A percentile compares a stretch with the other conserved stretches of the same genome.
Evolutionary conservation across 2,888 invertebrate species (phyloP).

Genomic region (Philereme transversata): DNA sequence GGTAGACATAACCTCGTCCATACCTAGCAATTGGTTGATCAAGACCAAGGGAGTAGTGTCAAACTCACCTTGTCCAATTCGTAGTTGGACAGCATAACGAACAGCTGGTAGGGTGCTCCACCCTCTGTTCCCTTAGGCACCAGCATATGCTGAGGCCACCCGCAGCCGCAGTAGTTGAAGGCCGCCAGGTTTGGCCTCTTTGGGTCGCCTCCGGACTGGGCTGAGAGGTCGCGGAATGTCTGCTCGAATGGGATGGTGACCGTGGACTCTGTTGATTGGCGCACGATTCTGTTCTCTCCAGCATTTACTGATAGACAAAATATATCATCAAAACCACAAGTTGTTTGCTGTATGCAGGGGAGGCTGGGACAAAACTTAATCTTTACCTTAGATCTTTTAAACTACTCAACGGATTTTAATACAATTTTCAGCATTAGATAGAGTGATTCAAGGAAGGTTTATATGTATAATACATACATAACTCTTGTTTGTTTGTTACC

Average conservation of each 20-base stretch:
- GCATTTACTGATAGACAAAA: slow-evolving; percentile 74
- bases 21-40: too few relatives aligned
- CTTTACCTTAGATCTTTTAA: too few relatives aligned
- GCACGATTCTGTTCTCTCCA: slow-evolving; percentile 82
- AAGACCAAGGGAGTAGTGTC: background rate
- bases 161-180: slow-evolving; percentile 86
- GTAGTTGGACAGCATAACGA: slow-evolving; percentile 79
- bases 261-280: slow-evolving; percentile 84
- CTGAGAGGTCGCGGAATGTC: slow-evolving; percentile 82
- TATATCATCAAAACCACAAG: background rate
- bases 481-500: too few relatives aligned
- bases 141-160: slow-evolving; percentile 85
- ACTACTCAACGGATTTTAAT: too few relatives aligned
- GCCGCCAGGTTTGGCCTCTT: slow-evolving; percentile 49
- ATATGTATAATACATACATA: too few relatives aligned
- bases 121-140: slow-evolving; percentile 78
- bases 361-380: too few relatives aligned
- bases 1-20: too few relatives aligned
- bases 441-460: too few relatives aligned
- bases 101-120: slow-evolving; percentile 68
- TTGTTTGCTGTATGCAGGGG: too few relatives aligned
- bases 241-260: slow-evolving; percentile 84
- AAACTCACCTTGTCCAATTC: slow-evolving; percentile 71
- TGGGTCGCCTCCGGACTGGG: slow-evolving; percentile 51
- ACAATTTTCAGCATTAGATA: too few relatives aligned